These are phyloP conservation scores for Drosophila arawakana DNA, from an alignment of 1,140 invertebrate genomes.

Conservation along the genomic window DNA sequence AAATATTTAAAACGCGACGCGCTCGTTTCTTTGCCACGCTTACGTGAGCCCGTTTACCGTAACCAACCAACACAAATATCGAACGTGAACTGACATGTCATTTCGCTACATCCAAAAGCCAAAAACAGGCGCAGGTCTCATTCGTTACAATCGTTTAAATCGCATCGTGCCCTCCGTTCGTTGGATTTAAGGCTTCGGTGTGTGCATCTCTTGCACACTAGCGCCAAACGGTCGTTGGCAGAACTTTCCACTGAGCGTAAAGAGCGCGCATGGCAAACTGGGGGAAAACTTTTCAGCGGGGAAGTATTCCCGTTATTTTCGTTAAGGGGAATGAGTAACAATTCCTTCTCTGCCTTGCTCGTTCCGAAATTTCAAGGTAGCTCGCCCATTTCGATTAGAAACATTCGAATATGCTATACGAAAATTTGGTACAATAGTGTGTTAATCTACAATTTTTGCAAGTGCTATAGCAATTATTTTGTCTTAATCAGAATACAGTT, in stretches of 20 bases:
- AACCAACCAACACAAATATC: slow-evolving; percentile 83
- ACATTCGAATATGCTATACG: no score
- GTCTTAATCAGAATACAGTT: no score
- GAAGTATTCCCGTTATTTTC: not conserved
- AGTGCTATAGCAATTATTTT: no score
- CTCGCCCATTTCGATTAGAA: not conserved
- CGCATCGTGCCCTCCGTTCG: slow-evolving; percentile 21
- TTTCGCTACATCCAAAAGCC: slow-evolving; percentile 56
- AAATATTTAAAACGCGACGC: slow-evolving; percentile 55
- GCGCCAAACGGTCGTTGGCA: slow-evolving; percentile 54
- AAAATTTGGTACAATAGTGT: no score
- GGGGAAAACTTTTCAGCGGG: not conserved
- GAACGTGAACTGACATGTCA: slow-evolving; percentile 80
- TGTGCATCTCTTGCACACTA: slow-evolving; percentile 2
- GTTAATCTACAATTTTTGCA: no score
- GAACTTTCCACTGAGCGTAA: slow-evolving; percentile 33
- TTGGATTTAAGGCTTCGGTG: slow-evolving; percentile 1
- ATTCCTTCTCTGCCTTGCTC: not conserved
- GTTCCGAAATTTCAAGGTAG: not conserved
- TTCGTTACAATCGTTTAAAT: slow-evolving; percentile 42
- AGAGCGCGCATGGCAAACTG: slow-evolving; percentile 51
- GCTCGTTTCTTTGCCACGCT: slow-evolving; percentile 45
- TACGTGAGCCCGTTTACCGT: slow-evolving; percentile 60
- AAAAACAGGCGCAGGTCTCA: slow-evolving; percentile 62
- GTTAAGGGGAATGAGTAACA: not conserved